Base-by-base conservation (phyloP, 2,797 vertebrate species). In the Karalla daura region DNA sequence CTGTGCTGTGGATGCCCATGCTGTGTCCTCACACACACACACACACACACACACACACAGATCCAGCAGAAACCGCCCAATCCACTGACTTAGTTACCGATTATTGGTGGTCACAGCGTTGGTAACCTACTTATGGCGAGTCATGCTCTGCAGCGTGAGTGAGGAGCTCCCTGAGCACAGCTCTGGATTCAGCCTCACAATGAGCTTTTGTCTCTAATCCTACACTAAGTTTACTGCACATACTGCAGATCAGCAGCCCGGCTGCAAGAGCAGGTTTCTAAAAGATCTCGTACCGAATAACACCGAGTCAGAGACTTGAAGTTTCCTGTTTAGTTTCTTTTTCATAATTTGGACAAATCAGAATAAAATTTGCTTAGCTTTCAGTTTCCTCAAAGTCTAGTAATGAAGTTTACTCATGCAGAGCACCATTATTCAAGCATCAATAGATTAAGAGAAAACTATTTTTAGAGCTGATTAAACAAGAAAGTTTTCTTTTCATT, bases 101-200 rank as follows among this genome's bases (percentile, higher is more conserved):
- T 67, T 70, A 73, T 61, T 78, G 64, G 54, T 43, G 61, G 71
- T 83, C 66, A 78, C 50, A 13, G 63, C n/a, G 10, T 44, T 35
- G 41, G 30, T 68, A 70, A 74, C 21, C 64, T 63, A 81, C 52
- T 81, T 81, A 81, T 63, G 54, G 23, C n/a, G 8, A 72, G 61
- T 62, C 70, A 70, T 72, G 73, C 61, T 27, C 23, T n/a, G 13
- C 44, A 43, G 33, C 23, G 17, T 51, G n/a, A n/a, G 60, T 37
- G 25, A 45, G 23, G 24, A 25, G 39, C 20, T 23, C 62, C 55
- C 21, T 56, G 21, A 35, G 14, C 14, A 1, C 14, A 17, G 11
- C 17, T 77, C 53, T 65, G 8, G 66, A 52, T 73, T 21, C 35
- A 23, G 33, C 24, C 52, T 21, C 50, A 9, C 11, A 36, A 2